These are phyloP conservation scores for Mythimna ferrago DNA, from an alignment of 2,888 invertebrate genomes.

Conservation along the genomic window DNA sequence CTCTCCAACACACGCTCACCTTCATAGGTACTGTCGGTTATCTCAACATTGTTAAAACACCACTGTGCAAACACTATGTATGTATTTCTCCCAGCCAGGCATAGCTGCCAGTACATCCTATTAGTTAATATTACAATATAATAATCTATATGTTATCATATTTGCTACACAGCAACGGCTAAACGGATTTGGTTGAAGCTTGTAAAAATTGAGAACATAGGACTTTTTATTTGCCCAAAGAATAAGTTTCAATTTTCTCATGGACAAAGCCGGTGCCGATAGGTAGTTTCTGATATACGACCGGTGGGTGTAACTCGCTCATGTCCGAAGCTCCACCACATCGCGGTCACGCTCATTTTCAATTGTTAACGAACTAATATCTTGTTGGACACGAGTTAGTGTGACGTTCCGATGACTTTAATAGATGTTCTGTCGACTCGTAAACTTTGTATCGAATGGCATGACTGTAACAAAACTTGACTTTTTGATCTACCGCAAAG, in stretches of 20 bases:
- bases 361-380: constrained; percentile 79
- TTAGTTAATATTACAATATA: neutral
- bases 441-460: constrained; percentile 24
- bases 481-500: neutral
- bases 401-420: constrained; percentile 63
- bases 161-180: neutral
- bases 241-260: neutral
- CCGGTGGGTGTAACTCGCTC: constrained; percentile 68
- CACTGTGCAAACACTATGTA: constrained; percentile 42
- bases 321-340: constrained; percentile 66
- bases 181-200: neutral
- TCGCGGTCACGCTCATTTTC: constrained; percentile 81
- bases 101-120: constrained; percentile 38
- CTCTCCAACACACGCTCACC: constrained; percentile 79
- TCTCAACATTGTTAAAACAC: constrained; percentile 62
- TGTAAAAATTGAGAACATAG: neutral
- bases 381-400: constrained; percentile 62
- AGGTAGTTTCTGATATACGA: constrained; percentile 49
- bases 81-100: constrained; percentile 46
- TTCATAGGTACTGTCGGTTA: constrained; percentile 70
- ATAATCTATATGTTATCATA: neutral
- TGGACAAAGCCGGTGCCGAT: neutral
- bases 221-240: neutral
- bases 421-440: constrained; percentile 30
- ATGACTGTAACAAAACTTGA: neutral